Evolutionary conservation across 2,113 vertebrate genomes (phyloP).

Genomic region (Daubentonia madagascariensis): DNA sequence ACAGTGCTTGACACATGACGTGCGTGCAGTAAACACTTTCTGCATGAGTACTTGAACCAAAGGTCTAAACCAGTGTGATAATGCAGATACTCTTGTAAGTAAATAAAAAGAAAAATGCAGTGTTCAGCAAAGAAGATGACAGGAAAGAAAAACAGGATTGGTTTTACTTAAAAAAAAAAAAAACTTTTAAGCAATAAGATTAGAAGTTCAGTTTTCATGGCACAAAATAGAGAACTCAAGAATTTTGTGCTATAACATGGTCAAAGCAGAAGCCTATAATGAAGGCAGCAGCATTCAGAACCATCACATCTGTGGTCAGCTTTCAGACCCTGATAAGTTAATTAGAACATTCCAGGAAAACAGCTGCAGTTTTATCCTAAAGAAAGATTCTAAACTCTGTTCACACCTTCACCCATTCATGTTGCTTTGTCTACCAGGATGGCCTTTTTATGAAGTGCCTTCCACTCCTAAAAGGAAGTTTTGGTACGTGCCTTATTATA

Average conservation of each 20-base stretch:
- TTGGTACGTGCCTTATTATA: conserved; percentile 14
- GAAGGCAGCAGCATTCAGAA: not conserved
- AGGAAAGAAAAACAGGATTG: not conserved
- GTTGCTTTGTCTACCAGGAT: not conserved
- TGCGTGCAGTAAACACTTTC: not conserved
- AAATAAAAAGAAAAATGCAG: not conserved
- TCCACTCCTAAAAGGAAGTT: not conserved
- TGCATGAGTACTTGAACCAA: not conserved
- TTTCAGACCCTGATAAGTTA: not conserved
- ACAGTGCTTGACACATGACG: not conserved
- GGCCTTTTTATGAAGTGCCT: not conserved
- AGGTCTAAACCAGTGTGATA: not conserved
- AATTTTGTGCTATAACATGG: not conserved
- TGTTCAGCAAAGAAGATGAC: not conserved
- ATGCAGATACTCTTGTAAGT: not conserved
- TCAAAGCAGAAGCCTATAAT: not conserved
- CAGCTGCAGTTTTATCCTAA: not conserved
- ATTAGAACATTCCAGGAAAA: not conserved
- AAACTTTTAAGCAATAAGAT: not conserved
- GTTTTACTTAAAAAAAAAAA: not conserved
- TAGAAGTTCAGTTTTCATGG: conserved; percentile 39
- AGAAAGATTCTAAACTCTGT: not conserved
- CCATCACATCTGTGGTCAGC: not conserved
- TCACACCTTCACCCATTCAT: not conserved
- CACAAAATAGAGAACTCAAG: conserved; percentile 2